Percentiles rank a stretch among this genome's conserved stretches.
Evolutionary conservation across 2,797 vertebrate genomes (phyloP).

Genomic region (Tympanoctomys barrerae): DNA sequence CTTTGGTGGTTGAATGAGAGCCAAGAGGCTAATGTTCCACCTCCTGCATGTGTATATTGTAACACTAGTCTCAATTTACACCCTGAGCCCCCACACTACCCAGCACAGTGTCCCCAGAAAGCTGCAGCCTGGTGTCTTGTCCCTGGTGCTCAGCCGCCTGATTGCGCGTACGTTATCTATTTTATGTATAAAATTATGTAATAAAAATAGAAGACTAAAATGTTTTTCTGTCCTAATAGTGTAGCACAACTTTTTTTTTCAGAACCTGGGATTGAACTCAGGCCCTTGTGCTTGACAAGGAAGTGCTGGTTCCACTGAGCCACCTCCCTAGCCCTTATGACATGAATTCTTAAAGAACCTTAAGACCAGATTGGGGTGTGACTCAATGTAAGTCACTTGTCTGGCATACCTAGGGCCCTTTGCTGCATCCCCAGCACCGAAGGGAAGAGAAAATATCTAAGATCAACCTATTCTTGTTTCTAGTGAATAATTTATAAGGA

Average conservation of each 20-base stretch:
- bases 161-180: neutral
- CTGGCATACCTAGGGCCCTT: neutral
- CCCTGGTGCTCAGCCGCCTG: neutral
- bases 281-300: too few relatives aligned
- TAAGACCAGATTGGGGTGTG: neutral
- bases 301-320: too few relatives aligned
- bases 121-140: neutral
- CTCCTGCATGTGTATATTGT: neutral
- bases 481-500: constrained; percentile 54
- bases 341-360: constrained; percentile 24
- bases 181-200: constrained; percentile 37
- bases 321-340: too few relatives aligned
- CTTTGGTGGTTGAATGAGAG: constrained; percentile 18
- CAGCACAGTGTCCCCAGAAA: neutral
- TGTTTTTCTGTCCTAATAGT: neutral
- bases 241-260: neutral
- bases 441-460: neutral
- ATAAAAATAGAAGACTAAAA: constrained; percentile 35
- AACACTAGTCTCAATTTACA: constrained; percentile 32
- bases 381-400: neutral
- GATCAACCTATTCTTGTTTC: constrained; percentile 21
- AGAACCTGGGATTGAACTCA: too few relatives aligned
- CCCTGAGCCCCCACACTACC: constrained; percentile 69
- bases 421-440: neutral
- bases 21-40: neutral